A percentile compares a stretch with the other conserved stretches of the same genome.
Evolutionary conservation across 2,797 vertebrate genomes (phyloP).

Genomic region (Catharus ustulatus): DNA sequence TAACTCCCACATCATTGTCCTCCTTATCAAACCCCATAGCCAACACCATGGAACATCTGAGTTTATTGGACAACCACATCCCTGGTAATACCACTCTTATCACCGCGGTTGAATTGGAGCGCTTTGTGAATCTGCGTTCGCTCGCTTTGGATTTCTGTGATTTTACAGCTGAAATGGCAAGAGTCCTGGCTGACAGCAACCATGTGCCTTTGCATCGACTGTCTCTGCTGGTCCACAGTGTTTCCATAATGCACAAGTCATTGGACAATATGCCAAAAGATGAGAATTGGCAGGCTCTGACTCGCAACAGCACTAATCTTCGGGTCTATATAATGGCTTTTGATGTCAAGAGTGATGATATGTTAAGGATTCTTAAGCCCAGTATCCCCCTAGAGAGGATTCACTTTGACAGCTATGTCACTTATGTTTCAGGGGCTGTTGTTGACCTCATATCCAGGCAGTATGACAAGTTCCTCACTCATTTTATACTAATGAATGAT

Average conservation of each 20-base stretch:
- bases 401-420: conserved; percentile 95
- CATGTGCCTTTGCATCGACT: conserved; percentile 93
- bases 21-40: conserved; percentile 92
- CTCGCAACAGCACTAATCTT: conserved; percentile 89
- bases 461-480: conserved; percentile 95
- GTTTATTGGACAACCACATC: conserved; percentile 93
- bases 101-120: conserved; percentile 88
- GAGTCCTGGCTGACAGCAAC: conserved; percentile 87
- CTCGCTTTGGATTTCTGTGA: conserved; percentile 96
- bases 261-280: conserved; percentile 90
- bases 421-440: conserved; percentile 89
- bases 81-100: conserved; percentile 85
- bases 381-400: conserved; percentile 96
- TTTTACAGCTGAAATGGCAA: conserved; percentile 93
- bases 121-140: conserved; percentile 88
- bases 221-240: conserved; percentile 92
- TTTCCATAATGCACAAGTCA: conserved; percentile 89
- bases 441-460: conserved; percentile 97
- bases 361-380: conserved; percentile 94
- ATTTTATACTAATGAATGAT: conserved; percentile 94
- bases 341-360: conserved; percentile 92
- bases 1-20: conserved; percentile 91
- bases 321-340: conserved; percentile 97
- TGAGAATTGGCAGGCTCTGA: conserved; percentile 94
- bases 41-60: conserved; percentile 92